Evolutionary conservation across 1,140 invertebrate genomes (phyloP).

Genomic region (Apis florea): DNA sequence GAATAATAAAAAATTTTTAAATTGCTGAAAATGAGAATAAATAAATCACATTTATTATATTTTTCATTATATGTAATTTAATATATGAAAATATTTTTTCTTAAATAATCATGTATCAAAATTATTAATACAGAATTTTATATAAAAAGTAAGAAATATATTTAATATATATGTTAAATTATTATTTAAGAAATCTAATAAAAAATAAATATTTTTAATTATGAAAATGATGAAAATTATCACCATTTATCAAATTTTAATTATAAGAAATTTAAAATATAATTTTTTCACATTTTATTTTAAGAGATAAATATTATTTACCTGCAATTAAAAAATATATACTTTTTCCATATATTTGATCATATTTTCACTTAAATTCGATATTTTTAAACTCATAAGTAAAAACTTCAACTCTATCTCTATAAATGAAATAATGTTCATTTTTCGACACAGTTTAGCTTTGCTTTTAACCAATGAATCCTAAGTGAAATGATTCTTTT

Average conservation of each 20-base stretch:
- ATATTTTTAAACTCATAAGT: fast-evolving
- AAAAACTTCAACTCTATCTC: background rate
- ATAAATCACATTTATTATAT: background rate
- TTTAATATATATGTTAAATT: no score
- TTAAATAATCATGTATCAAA: background rate
- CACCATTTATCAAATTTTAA: no score
- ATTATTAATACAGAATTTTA: background rate
- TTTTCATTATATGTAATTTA: background rate
- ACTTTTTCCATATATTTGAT: background rate
- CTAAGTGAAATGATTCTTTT: background rate
- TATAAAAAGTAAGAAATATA: no score
- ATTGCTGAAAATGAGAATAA: background rate
- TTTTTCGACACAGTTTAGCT: background rate
- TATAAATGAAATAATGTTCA: background rate
- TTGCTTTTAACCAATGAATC: no score
- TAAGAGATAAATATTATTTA: background rate
- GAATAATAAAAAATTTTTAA: background rate
- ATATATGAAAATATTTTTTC: background rate
- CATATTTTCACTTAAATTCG: background rate
- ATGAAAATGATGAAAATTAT: no score
- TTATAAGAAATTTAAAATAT: background rate
- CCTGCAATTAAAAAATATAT: background rate
- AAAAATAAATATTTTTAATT: no score
- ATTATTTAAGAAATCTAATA: no score
- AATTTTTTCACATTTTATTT: background rate